phyloP scores from a whole-genome alignment of 2,797 vertebrate species.

The Tragelaphus eurycerus region DNA sequence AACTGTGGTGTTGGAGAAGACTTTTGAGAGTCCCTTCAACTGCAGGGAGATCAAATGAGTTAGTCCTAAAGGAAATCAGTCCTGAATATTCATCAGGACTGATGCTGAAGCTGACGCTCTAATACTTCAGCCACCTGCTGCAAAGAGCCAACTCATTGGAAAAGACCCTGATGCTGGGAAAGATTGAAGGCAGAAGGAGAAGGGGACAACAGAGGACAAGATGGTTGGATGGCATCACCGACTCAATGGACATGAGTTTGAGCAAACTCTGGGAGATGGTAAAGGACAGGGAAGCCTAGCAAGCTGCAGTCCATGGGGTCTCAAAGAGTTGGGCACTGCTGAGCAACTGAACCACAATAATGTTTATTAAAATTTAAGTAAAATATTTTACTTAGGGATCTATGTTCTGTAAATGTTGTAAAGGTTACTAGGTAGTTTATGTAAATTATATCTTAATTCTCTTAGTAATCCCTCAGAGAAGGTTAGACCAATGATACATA shows the following conservation, averaged over 20 bases:
- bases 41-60: background rate
- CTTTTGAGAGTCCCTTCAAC: background rate
- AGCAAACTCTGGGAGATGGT: background rate
- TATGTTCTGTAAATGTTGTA: slow-evolving; percentile 3
- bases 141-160: background rate
- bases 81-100: background rate
- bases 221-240: background rate
- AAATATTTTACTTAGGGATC: background rate
- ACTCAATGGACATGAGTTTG: background rate
- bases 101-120: background rate
- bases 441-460: background rate
- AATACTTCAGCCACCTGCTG: background rate
- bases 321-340: fast-evolving
- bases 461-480: background rate
- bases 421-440: background rate
- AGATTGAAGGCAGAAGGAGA: background rate
- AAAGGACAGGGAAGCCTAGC: background rate
- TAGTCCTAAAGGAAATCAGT: background rate
- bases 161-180: background rate
- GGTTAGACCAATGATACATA: background rate
- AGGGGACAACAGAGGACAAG: background rate
- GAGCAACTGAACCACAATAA: background rate
- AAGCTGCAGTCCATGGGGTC: background rate
- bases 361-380: slow-evolving; percentile 28
- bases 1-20: background rate